A percentile compares a stretch with the other conserved stretches of the same genome.
Evolutionary conservation across 1,140 invertebrate genomes (phyloP).

Genomic region (Chrysopa pallens): DNA sequence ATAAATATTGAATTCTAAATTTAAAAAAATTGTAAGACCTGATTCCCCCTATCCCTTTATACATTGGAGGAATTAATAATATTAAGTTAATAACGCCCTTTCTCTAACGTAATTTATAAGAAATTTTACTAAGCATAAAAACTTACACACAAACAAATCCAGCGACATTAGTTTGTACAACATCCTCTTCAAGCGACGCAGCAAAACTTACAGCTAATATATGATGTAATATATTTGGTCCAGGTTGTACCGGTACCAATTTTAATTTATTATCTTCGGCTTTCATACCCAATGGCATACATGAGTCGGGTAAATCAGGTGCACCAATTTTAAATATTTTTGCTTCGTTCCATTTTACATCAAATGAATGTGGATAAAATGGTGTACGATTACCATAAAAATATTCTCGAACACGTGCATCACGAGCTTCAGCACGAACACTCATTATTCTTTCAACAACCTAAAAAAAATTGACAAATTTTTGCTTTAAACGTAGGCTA

Average conservation of each 20-base stretch:
- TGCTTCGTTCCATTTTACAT: slow-evolving; percentile 72
- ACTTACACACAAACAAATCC: slow-evolving; percentile 92
- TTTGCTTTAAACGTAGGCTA: no score
- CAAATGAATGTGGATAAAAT: slow-evolving; percentile 83
- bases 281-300: slow-evolving; percentile 91
- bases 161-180: slow-evolving; percentile 74
- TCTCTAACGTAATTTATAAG: no score
- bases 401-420: slow-evolving; percentile 76
- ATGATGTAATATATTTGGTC: slow-evolving; percentile 65
- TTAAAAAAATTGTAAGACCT: no score
- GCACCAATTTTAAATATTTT: slow-evolving; percentile 91
- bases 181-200: slow-evolving; percentile 54
- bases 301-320: slow-evolving; percentile 79
- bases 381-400: slow-evolving; percentile 81
- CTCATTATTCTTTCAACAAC: slow-evolving; percentile 67
- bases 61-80: no score
- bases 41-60: no score
- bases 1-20: no score
- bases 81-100: no score
- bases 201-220: slow-evolving; percentile 76
- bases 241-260: slow-evolving; percentile 62
- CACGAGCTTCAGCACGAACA: slow-evolving; percentile 53
- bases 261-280: slow-evolving; percentile 83
- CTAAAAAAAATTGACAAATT: slow-evolving; percentile 24
- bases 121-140: neutral